Conservation (phyloP, 2,888 invertebrate species). For the Plebejus anna region DNA sequence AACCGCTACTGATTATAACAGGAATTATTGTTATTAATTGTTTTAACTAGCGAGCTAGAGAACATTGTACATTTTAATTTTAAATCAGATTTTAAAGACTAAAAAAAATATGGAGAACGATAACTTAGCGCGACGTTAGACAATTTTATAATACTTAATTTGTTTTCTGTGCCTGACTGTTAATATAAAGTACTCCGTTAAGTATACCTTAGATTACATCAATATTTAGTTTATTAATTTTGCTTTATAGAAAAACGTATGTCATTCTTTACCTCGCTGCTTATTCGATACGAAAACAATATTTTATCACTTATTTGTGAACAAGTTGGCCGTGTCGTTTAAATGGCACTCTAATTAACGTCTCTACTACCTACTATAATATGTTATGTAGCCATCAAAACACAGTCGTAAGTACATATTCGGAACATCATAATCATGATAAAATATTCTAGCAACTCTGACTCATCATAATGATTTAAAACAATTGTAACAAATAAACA, state of each 20-base stretch:
- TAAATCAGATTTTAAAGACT: too few species aligned
- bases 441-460: neutral
- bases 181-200: neutral
- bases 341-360: neutral
- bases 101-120: too few species aligned
- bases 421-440: neutral
- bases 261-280: neutral
- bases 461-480: neutral
- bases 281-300: neutral
- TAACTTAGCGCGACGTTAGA: too few species aligned
- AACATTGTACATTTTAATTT: too few species aligned
- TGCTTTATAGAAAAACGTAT: neutral
- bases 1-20: too few species aligned
- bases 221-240: neutral
- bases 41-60: too few species aligned
- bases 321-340: neutral
- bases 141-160: neutral
- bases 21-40: too few species aligned
- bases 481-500: neutral
- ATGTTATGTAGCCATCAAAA: neutral
- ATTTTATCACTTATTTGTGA: conserved; percentile 6
- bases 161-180: neutral
- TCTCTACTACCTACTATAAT: neutral
- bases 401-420: neutral
- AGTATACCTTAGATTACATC: neutral